Base-by-base conservation (phyloP, 1,140 invertebrate species). In the Periplaneta americana region DNA sequence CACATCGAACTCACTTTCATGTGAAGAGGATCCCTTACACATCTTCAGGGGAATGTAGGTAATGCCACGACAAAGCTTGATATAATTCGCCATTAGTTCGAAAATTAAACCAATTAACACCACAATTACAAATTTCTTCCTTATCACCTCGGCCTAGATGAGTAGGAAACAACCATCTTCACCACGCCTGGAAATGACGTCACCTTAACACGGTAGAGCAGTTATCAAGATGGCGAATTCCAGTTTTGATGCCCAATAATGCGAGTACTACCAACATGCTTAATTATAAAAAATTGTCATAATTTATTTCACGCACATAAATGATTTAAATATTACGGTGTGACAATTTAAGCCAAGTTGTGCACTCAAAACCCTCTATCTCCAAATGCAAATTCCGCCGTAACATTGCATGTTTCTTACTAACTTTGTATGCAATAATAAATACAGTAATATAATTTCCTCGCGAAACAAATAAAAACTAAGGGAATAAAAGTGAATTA, bases 181-280 rank as follows among this genome's bases (percentile, higher is more conserved):
- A 83, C 83, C 83, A 84, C 84, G 84, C 84, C 84, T 84, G 84
- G 83, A 84, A 77, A 83, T 84, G 84, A 84, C 84, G 83, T 84
- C 84, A 84, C 28, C 66, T 35, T 28, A 13, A 2, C n/a, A 6
- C 11, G 28, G 34, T n/a, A 36, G 74, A 10, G 74, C 35, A n/a
- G n/a, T 28, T 36, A 37, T 39, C n/a, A 28, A 66, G 22, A 66
- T 66, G 48, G 48, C 22, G 22, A 66, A 66, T 66, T 66, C 22
- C 22, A 28, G 28, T n/a, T n/a, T n/a, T 2, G 10, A 11, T 66
- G 48, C 1, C 48, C n/a, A n/a, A n/a, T n/a, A n/a, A n/a, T n/a
- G n/a, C n/a, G n/a, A n/a, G n/a, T n/a, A n/a, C n/a, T n/a, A n/a
- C n/a, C n/a, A n/a, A n/a, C n/a, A n/a, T n/a, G n/a, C n/a, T n/a